These are phyloP conservation scores for Tortricodes alternella DNA, from an alignment of 2,888 invertebrate genomes.

Conservation along the genomic window DNA sequence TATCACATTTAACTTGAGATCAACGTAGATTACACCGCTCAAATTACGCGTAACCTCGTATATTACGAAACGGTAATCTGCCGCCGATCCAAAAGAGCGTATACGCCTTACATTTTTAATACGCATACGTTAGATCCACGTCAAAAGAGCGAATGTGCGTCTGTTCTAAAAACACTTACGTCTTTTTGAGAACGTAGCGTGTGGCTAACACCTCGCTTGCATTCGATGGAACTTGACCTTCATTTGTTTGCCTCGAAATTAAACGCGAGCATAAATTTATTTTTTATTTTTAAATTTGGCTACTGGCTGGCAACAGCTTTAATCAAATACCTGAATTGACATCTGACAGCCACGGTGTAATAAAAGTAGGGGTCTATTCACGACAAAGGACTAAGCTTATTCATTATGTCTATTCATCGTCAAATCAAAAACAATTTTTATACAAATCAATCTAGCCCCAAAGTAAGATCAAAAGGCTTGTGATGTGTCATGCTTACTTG, in stretches of 20 bases:
- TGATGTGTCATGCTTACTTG: no score
- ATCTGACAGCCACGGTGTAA: no score
- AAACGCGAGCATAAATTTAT: neutral
- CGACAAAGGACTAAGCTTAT: no score
- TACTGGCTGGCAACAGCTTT: neutral
- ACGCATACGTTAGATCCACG: neutral
- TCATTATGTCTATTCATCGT: no score
- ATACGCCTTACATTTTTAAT: neutral
- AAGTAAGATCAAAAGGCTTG: no score
- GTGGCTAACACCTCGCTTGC: slow-evolving; percentile 1
- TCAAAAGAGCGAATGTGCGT: neutral
- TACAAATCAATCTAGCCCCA: no score
- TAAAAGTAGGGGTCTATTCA: no score
- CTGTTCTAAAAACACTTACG: neutral
- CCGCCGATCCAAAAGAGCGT: neutral
- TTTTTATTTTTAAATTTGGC: neutral
- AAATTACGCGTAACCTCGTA: slow-evolving; percentile 19
- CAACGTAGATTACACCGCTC: slow-evolving; percentile 13
- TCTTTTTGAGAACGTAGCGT: neutral
- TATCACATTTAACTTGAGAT: slow-evolving; percentile 21
- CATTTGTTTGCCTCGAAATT: neutral
- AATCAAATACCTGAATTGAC: no score
- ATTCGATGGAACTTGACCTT: slow-evolving; percentile 3
- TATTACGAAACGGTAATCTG: neutral
- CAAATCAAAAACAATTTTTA: no score